Evolutionary conservation across 2,113 vertebrate genomes (phyloP).

Genomic region (Ptyas mucosa): DNA sequence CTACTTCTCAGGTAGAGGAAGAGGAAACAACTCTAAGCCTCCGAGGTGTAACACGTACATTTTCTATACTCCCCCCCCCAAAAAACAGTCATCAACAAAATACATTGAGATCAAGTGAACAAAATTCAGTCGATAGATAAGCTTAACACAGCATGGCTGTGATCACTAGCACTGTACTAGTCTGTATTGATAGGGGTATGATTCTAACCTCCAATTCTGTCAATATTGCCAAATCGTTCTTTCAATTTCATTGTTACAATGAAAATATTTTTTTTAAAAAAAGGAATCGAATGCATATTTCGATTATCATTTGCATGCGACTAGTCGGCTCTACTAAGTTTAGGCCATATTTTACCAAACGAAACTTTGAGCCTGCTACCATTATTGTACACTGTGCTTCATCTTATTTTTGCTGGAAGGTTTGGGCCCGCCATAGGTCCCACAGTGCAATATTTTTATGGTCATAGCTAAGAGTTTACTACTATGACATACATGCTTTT

Average conservation of each 20-base stretch:
- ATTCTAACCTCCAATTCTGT: neutral
- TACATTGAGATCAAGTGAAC: conserved; percentile 1
- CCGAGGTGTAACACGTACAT: neutral
- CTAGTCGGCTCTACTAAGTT: neutral
- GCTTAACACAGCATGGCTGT: neutral
- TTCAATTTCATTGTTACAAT: neutral
- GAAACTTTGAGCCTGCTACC: neutral
- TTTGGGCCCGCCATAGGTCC: neutral
- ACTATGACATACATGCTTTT: neutral
- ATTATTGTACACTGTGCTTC: neutral
- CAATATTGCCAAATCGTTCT: neutral
- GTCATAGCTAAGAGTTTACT: conserved; percentile 9
- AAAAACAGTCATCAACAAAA: neutral
- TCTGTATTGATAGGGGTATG: conserved; percentile 6
- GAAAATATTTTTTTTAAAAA: neutral
- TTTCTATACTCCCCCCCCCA: neutral
- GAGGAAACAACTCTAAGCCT: neutral
- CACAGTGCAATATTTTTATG: conserved; percentile 16
- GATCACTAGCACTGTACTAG: neutral
- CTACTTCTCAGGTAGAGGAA: neutral
- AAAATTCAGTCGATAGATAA: conserved; percentile 24
- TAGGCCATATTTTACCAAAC: neutral
- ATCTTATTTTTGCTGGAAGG: neutral
- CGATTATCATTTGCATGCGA: neutral
- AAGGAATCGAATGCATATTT: neutral